Conservation (phyloP, 1,140 invertebrate species). For the Lamellibrachia luymesi region DNA sequence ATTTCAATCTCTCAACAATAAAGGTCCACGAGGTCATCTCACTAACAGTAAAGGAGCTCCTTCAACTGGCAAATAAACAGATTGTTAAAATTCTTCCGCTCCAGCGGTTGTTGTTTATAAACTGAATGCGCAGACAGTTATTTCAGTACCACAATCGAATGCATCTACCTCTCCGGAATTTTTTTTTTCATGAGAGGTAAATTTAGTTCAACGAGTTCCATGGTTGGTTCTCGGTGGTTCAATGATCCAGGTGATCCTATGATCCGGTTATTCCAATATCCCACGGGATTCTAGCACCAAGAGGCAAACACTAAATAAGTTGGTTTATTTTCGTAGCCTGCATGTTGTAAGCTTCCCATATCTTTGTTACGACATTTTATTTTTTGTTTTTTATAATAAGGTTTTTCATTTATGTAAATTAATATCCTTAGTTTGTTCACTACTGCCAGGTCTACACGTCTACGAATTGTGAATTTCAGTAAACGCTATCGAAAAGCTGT, state of each 20-base stretch:
- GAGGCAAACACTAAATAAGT: background rate
- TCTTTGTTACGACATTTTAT: background rate
- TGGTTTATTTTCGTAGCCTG: background rate
- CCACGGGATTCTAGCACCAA: background rate
- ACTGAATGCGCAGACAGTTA: background rate
- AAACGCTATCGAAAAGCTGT: background rate
- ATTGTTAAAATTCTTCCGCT: background rate
- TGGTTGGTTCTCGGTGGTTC: background rate
- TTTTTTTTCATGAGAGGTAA: background rate
- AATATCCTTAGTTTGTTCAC: background rate
- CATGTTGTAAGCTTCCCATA: background rate
- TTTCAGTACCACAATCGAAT: background rate
- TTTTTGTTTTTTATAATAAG: background rate
- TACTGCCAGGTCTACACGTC: background rate
- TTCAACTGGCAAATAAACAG: background rate
- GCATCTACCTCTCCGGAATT: background rate
- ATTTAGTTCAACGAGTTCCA: background rate
- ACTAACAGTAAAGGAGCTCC: background rate
- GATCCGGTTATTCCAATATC: background rate
- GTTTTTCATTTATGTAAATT: background rate
- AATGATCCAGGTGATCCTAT: background rate
- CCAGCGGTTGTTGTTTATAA: background rate
- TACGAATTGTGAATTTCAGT: background rate
- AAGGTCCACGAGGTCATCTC: background rate
- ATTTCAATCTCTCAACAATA: background rate